These are phyloP conservation scores for Progne subis DNA, from an alignment of 2,113 vertebrate species.

Conservation along the genomic window DNA sequence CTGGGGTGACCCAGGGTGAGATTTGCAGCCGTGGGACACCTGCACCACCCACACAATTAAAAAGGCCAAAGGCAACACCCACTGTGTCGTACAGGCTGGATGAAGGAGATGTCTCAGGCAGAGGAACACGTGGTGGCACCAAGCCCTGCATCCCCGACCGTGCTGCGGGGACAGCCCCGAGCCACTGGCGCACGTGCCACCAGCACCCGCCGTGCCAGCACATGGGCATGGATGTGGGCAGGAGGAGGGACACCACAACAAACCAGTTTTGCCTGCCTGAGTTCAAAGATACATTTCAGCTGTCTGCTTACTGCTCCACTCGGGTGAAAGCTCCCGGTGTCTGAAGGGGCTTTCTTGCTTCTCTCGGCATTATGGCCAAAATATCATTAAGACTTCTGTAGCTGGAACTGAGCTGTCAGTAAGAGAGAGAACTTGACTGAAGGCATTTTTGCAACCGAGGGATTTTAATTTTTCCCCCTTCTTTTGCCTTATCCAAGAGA, in stretches of 20 bases:
- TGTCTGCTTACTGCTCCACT: slow-evolving; percentile 58
- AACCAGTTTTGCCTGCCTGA: background rate
- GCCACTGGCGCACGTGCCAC: fast-evolving
- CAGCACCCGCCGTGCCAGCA: fast-evolving
- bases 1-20: background rate
- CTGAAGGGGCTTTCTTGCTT: slow-evolving; percentile 65
- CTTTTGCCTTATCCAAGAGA: slow-evolving; percentile 55
- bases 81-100: background rate
- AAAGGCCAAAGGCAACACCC: background rate
- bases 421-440: slow-evolving; percentile 71
- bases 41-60: background rate
- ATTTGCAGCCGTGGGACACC: background rate
- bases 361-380: slow-evolving; percentile 61
- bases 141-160: background rate
- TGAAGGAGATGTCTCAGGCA: fast-evolving
- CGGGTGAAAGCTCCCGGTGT: slow-evolving; percentile 5
- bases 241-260: background rate
- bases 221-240: background rate
- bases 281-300: slow-evolving; percentile 56
- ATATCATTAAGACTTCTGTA: slow-evolving; percentile 68
- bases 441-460: slow-evolving; percentile 65
- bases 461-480: slow-evolving; percentile 60
- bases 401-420: slow-evolving; percentile 71
- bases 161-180: fast-evolving
- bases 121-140: background rate